phyloP scores from a whole-genome alignment of 2,888 invertebrate genomes.

The Epinotia ramella region DNA sequence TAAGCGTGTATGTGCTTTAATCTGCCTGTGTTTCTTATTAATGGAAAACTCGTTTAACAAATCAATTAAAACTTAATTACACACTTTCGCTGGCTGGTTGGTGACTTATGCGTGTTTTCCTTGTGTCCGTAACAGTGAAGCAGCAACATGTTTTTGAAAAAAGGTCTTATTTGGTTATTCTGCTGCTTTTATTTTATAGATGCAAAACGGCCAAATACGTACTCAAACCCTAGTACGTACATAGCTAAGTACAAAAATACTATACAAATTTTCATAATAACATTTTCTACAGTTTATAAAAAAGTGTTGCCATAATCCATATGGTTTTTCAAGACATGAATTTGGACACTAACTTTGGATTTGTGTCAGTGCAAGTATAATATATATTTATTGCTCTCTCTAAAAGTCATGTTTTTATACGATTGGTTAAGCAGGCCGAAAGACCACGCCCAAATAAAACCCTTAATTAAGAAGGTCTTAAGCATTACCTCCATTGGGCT shows the following conservation, averaged over 20 bases:
- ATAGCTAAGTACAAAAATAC: neutral
- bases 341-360: neutral
- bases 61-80: conserved; percentile 48
- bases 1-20: neutral
- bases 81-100: conserved; percentile 1
- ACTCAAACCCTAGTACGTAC: neutral
- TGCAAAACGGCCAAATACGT: neutral
- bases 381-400: neutral
- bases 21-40: neutral
- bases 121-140: neutral
- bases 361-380: neutral
- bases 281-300: neutral
- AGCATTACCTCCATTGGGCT: too few species aligned
- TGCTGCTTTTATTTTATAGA: neutral
- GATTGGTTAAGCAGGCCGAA: too few species aligned
- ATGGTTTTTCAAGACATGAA: neutral
- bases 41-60: conserved; percentile 26
- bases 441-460: too few species aligned
- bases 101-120: neutral
- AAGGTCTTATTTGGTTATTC: neutral
- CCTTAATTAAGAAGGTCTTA: too few species aligned
- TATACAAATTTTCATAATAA: neutral
- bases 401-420: too few species aligned
- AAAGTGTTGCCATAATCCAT: neutral
- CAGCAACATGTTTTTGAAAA: conserved; percentile 14